Evolutionary conservation across 2,113 vertebrate genomes (phyloP), one percentile per base, ranked within the genome.

Genomic region (Saccopteryx leptura): DNA sequence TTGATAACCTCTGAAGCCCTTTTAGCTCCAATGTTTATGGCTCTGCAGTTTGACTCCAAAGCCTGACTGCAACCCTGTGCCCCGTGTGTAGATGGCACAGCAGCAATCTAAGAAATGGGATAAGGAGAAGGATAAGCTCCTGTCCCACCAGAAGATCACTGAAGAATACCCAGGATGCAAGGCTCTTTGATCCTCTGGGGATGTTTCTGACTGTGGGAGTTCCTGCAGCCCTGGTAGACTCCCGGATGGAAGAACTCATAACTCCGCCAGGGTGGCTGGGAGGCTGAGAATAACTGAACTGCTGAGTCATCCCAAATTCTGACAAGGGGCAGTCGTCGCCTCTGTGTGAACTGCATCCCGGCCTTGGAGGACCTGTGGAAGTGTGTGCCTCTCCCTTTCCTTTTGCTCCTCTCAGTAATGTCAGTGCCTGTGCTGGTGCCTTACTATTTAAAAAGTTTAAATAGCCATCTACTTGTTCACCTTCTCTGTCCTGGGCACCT

Each of bases 71-170:
- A 14, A 33, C 18, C n/a, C 52, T 31, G 1, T 0, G 17, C 14
- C 52, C n/a, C 10, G 1, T 2, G 0, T 13, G 63, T 39, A 84
- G 31, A 52, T 5, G 48, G 31, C 2, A 14, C 19, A 11, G 28
- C 24, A 19, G 48, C 12, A 1, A 6, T 2, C 61, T 75, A 48
- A 75, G 39, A 82, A 86, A 48, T 0, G 10, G n/a, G 33, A 39
- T 39, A 46, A 5, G 4, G 31, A 7, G 31, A 9, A 48, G 9
- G 18, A 46, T 9, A 50, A 2, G 5, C 18, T 58, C 19, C 1
- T 0, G 17, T 31, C 14, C 80, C n/a, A 3, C 50, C 56, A 14
- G 78, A 69, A 24, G 39, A 7, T 14, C 2, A 1, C 0, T 9
- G 33, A 31, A 66, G 54, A 65, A 52, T 5, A 48, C 6, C 48